Base-by-base conservation (phyloP, 2,113 vertebrate species). In the Clarias batrachus region DNA sequence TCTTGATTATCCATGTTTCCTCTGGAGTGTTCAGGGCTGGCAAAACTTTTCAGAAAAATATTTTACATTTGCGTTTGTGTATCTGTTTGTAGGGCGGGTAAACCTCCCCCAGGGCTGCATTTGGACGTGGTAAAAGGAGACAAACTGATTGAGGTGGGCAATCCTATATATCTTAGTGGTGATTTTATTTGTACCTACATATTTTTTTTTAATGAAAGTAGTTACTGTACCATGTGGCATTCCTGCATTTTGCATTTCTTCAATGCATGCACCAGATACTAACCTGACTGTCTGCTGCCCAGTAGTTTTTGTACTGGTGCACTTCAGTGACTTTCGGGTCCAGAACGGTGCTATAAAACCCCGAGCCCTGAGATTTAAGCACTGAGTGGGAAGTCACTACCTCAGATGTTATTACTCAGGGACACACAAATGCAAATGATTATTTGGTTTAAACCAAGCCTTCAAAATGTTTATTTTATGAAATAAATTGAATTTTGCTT, bases 111-210 rank as follows among this genome's bases (percentile, higher is more conserved):
- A 14, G 98, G 98, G 85, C 96, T 99, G 84, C 98, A 99, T 93
- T 91, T 99, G 93, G 98, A 99, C 91, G 98, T 99, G 85, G 97
- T 99, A 91, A 99, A 99, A 93, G 97, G 97, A 94, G 98, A 99
- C 93, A 99, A 99, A 91, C 94, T 99, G 82, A 96, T 99, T 91
- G 98, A 99, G 98, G 98, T 99, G 96, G 27, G 86, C 17, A 19
- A 56, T 78, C 52, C 9, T 27, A 21, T 48, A 63, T 7, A 25
- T 48, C 48, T 23, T 25, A 48, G 54, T 74, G 25, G 2, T 23
- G 8, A 7, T 12, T 73, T 63, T 3, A 37, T 52, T 54, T 83
- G n/a, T 23, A 21, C 8, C 33, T 23, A 23, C 19, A 41, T 12
- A 9, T 3, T 1, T 70, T n/a, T n/a, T 81, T 62, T 2, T 2